Evolutionary conservation across 2,888 invertebrate species (phyloP).

Genomic region (Gnatocerus cornutus): DNA sequence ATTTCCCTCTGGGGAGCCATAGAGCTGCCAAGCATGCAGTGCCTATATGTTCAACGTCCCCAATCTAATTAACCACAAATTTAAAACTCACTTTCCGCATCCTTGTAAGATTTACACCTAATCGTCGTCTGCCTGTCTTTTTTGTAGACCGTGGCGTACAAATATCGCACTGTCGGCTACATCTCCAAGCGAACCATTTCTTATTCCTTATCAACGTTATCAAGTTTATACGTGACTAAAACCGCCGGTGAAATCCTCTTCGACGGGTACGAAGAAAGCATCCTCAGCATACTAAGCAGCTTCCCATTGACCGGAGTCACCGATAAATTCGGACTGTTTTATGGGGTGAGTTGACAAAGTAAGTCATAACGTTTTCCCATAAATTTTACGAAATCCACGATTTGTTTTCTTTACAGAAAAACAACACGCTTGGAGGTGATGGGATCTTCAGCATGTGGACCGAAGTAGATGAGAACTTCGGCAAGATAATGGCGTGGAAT

Average conservation of each 20-base stretch:
- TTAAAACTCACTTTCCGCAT: neutral
- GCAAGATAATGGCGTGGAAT: conserved; percentile 83
- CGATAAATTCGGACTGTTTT: conserved; percentile 91
- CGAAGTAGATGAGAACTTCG: conserved; percentile 79
- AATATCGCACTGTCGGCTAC: conserved; percentile 74
- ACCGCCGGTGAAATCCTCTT: conserved; percentile 83
- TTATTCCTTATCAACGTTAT: conserved; percentile 62
- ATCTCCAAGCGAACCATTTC: conserved; percentile 76
- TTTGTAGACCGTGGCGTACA: conserved; percentile 76
- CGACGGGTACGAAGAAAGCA: conserved; percentile 84
- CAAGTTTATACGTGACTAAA: conserved; percentile 75
- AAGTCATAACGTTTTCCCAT: conserved; percentile 19
- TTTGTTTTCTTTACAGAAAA: conserved; percentile 76
- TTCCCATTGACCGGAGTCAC: conserved; percentile 76
- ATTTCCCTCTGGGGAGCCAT: neutral
- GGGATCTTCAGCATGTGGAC: conserved; percentile 84
- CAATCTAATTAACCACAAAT: conserved; percentile 1
- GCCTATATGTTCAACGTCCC: neutral
- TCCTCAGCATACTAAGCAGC: conserved; percentile 79
- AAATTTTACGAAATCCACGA: neutral
- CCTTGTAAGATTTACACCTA: neutral
- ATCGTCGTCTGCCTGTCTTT: neutral
- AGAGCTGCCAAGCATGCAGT: neutral
- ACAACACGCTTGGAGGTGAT: conserved; percentile 81
- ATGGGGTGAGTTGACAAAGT: conserved; percentile 72